Evolutionary conservation across 2,797 vertebrate genomes (phyloP), one percentile per base, ranked within the genome.

Genomic region (Chelon auratus): DNA sequence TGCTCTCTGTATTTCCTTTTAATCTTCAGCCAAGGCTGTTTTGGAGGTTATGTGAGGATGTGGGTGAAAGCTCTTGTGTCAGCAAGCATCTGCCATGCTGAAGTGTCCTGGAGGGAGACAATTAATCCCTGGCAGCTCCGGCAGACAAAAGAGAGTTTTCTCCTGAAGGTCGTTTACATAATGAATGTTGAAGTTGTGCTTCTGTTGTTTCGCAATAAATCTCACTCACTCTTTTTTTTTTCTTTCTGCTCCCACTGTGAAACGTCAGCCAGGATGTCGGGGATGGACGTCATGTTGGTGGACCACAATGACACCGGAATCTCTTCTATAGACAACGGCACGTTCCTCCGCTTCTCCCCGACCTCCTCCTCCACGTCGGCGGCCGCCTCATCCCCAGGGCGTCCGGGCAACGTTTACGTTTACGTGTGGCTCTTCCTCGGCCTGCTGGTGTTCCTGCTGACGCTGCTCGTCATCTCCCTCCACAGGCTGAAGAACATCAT

Each of bases 401-500:
- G 92, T 0, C 13, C 94, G 12, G 91, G 95, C 67, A 97, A 95
- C 0, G 95, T 99, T 45, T 97, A 97, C 22, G 91, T 99, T 52
- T 99, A 99, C 50, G 95, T 99, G 78, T 99, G 96, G 89, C 95
- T 99, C 90, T 99, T 99, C 90, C 96, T 99, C 42, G 96, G 97
- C 78, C 94, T 99, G 75, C 89, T 99, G 87, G 93, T 96, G 3
- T 97, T 99, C 90, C 96, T 99, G 78, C 95, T 99, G 80, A 94
- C 96, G 57, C 93, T 99, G 68, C 93, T 99, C 77, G 91, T 98
- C 91, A 95, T 98, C 84, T 97, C 97, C 72, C 96, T 99, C 71
- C 96, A 99, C 92, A 94, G 97, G 94, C 96, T 99, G 82, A 99
- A 98, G 91, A 99, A 99, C 80, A 96, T 98, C 48, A 97, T 99